Evolutionary conservation across 30 jellyfish, hydroid and myxozoan species (phyloP).

Genomic region (Hydra vulgaris): DNA sequence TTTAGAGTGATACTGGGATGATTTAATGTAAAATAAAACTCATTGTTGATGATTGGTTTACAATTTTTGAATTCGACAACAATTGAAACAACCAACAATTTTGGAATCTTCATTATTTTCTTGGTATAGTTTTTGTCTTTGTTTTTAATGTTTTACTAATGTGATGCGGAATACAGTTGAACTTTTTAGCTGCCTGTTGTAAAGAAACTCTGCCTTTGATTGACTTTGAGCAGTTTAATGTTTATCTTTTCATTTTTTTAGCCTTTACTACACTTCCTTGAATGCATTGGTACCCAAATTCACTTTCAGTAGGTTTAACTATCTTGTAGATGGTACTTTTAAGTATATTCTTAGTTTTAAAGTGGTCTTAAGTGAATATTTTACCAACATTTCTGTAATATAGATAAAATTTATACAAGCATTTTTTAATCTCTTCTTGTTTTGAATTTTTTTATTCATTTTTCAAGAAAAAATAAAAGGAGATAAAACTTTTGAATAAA

Average conservation of each 20-base stretch:
- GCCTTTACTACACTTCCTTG: neutral
- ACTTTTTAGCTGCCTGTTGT: neutral
- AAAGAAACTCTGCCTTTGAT: neutral
- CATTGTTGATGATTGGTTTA: neutral
- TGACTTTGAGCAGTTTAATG: neutral
- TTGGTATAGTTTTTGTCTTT: neutral
- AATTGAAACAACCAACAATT: neutral
- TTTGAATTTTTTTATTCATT: neutral
- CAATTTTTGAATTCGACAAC: neutral
- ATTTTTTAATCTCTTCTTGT: neutral
- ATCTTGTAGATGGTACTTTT: neutral
- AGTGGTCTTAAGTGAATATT: neutral
- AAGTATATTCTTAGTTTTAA: neutral
- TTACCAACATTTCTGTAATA: neutral
- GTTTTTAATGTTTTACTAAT: neutral
- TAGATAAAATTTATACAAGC: neutral
- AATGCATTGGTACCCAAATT: neutral
- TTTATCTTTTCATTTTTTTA: neutral
- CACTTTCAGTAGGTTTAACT: neutral
- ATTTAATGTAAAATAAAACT: neutral
- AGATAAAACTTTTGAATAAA: no score
- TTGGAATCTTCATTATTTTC: neutral
- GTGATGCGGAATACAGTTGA: neutral
- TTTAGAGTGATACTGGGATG: neutral
- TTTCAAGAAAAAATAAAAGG: neutral